Percentiles rank a stretch among this genome's conserved stretches.
Conservation (phyloP, 2,797 vertebrate genomes). For the Pipistrellus pygmaeus region DNA sequence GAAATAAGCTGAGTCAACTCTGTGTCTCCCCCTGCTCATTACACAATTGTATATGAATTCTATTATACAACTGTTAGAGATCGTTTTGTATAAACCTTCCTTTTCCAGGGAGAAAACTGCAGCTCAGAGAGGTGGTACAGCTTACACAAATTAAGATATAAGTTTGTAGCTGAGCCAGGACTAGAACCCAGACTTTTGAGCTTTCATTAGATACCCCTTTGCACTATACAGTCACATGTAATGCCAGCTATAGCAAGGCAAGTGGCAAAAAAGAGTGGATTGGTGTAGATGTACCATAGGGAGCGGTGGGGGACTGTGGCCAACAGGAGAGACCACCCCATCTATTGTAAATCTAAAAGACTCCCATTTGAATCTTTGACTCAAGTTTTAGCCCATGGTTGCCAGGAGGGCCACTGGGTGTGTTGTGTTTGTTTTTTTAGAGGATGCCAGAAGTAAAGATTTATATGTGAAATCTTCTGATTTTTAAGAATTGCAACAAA, state of each 20-base stretch:
- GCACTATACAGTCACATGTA: neutral
- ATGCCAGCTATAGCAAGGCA: neutral
- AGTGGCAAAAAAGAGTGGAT: neutral
- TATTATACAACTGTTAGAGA: conserved; percentile 42
- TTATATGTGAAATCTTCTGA: neutral
- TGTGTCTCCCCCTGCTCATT: neutral
- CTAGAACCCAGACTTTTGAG: conserved; percentile 42
- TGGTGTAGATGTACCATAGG: neutral
- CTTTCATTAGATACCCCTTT: neutral
- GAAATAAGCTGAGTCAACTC: conserved; percentile 14
- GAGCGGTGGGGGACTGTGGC: neutral
- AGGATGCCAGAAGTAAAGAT: conserved; percentile 21
- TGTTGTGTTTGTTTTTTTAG: neutral
- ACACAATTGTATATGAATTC: conserved; percentile 1
- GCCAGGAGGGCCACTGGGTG: neutral
- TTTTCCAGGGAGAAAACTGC: conserved; percentile 53
- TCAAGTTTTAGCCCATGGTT: neutral
- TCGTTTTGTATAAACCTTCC: conserved; percentile 25
- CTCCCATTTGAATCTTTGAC: neutral
- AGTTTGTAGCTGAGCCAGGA: conserved; percentile 4
- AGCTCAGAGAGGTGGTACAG: neutral
- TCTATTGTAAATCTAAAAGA: neutral
- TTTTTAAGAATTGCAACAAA: conserved; percentile 51
- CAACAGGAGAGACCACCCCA: neutral
- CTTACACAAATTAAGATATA: neutral